These are phyloP conservation scores for Hymenochirus boettgeri DNA, from an alignment of 2,113 vertebrate species.

Conservation along the genomic window DNA sequence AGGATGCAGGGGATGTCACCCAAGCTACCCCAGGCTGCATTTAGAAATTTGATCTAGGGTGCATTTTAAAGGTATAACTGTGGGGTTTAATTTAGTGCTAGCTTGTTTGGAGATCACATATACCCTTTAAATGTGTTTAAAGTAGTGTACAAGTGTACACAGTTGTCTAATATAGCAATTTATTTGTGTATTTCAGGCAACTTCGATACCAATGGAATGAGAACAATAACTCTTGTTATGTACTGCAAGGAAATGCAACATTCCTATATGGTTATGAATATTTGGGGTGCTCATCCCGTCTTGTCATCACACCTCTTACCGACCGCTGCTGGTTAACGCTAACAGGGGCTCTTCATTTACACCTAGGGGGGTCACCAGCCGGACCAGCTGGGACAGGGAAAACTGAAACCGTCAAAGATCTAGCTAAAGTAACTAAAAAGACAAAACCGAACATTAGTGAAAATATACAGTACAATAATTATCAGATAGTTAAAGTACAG, in stretches of 20 bases:
- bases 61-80: no score
- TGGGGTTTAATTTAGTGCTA: no score
- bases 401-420: conserved; percentile 59
- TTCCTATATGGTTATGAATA: conserved; percentile 63
- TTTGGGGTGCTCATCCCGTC: conserved; percentile 55
- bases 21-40: no score
- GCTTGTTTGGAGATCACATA: no score
- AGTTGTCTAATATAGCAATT: no score
- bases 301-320: conserved; percentile 62
- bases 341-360: conserved; percentile 50
- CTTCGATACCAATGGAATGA: conserved; percentile 60
- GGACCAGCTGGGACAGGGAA: conserved; percentile 60
- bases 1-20: no score
- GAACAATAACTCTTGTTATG: conserved; percentile 51
- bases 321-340: conserved; percentile 60
- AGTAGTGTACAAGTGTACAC: no score
- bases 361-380: conserved; percentile 55
- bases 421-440: conserved; percentile 61
- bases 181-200: conserved; percentile 49
- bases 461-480: background rate
- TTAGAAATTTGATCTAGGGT: no score
- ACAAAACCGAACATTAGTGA: no score
- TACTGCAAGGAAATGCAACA: conserved; percentile 53
- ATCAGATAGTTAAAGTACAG: background rate
- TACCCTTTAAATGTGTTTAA: no score